Percentiles rank a stretch among this genome's conserved stretches.
Conservation (phyloP, 2,888 invertebrate species). For the Tiliacea citrago region DNA sequence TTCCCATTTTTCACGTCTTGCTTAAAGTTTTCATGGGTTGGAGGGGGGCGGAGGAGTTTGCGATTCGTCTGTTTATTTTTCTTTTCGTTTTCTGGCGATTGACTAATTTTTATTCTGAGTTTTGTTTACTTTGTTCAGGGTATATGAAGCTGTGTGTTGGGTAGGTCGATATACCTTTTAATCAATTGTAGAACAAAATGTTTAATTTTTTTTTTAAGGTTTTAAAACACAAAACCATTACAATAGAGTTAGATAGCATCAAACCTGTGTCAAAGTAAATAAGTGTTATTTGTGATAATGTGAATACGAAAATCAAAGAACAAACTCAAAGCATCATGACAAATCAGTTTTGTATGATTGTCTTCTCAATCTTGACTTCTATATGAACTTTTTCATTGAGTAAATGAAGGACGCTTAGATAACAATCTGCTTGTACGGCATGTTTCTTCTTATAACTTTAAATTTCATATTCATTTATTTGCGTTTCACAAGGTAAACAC, state of each 20-base stretch:
- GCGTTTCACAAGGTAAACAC: no score
- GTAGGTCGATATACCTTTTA: neutral
- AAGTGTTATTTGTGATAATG: neutral
- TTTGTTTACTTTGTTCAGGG: constrained; percentile 50
- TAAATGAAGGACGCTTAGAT: no score
- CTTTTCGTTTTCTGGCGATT: constrained; percentile 66
- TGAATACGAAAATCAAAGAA: neutral
- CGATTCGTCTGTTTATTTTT: constrained; percentile 82
- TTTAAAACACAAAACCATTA: neutral
- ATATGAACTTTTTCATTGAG: neutral
- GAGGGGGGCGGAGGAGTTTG: constrained; percentile 71
- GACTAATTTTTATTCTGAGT: constrained; percentile 67
- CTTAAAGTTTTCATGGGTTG: constrained; percentile 83
- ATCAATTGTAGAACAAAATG: neutral
- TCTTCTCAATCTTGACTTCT: neutral
- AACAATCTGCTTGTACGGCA: neutral
- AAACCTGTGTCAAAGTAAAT: neutral
- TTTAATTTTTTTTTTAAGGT: no score
- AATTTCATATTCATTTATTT: neutral
- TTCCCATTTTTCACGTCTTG: constrained; percentile 90
- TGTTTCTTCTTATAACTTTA: neutral
- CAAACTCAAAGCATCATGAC: no score
- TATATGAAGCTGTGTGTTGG: neutral
- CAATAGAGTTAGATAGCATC: neutral
- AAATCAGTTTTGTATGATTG: no score